A percentile compares a stretch with the other conserved stretches of the same genome.
Evolutionary conservation across 2,888 invertebrate species (phyloP).

Genomic region (Apantesis nais): DNA sequence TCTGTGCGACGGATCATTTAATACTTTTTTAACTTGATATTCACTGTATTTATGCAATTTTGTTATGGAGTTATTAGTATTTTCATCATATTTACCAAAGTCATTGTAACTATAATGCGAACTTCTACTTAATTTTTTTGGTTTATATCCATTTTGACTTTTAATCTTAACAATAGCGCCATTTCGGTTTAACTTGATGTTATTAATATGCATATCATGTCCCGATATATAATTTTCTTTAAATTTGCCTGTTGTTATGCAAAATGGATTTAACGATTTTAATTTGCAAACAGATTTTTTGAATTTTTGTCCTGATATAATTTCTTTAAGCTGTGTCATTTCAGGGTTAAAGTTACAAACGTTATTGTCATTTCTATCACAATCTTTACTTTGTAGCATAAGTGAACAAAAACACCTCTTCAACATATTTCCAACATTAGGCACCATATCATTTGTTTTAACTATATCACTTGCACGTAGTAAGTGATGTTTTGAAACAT

Average conservation of each 20-base stretch:
- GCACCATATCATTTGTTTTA: conserved; percentile 6
- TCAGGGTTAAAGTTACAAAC: neutral
- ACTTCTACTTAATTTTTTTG: neutral
- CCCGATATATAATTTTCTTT: neutral
- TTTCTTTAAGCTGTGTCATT: neutral
- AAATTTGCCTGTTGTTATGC: neutral
- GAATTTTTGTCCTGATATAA: neutral
- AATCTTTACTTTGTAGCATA: conserved; percentile 23
- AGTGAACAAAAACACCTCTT: conserved; percentile 33
- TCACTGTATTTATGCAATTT: neutral
- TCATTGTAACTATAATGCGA: neutral
- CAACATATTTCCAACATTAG: conserved; percentile 19
- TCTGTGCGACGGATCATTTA: neutral
- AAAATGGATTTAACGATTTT: neutral
- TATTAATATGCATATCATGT: neutral
- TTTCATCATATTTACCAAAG: neutral
- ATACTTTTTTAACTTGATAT: neutral
- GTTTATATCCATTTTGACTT: neutral
- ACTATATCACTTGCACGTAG: neutral
- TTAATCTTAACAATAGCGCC: neutral
- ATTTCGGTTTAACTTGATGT: neutral
- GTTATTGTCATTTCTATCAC: neutral
- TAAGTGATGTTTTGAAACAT: neutral
- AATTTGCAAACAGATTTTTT: neutral
- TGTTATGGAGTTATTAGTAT: neutral